Evolutionary conservation across 2,113 vertebrate genomes (phyloP).

Genomic region (western clawed frog (Xenopus tropicalis)): UCB_Xtro_10.0 CM004450.2:96307001-96307500

Average conservation of each 20-base stretch:
- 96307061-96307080: too few relatives aligned
- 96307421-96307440: slow-evolving; percentile 5
- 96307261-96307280: slow-evolving; percentile 10
- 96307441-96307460: background rate
- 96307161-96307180: too few relatives aligned
- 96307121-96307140: slow-evolving; percentile 33
- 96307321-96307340: slow-evolving; percentile 17
- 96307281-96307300: slow-evolving; percentile 16
- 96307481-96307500: background rate
- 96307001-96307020: too few relatives aligned
- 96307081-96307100: background rate
- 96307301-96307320: slow-evolving; percentile 3
- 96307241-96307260: background rate
- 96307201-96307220: background rate
- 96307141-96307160: too few relatives aligned
- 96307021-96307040: too few relatives aligned
- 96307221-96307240: slow-evolving; percentile 14
- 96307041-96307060: too few relatives aligned
- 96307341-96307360: slow-evolving; percentile 24
- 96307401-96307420: background rate
- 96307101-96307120: background rate
- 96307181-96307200: background rate
- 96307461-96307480: slow-evolving; percentile 9
- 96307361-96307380: slow-evolving; percentile 17
- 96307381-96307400: slow-evolving; percentile 9